Evolutionary conservation across 1,140 invertebrate genomes (phyloP), one percentile per base, ranked within the genome.

Genomic region (Drosophila busckii): DNA sequence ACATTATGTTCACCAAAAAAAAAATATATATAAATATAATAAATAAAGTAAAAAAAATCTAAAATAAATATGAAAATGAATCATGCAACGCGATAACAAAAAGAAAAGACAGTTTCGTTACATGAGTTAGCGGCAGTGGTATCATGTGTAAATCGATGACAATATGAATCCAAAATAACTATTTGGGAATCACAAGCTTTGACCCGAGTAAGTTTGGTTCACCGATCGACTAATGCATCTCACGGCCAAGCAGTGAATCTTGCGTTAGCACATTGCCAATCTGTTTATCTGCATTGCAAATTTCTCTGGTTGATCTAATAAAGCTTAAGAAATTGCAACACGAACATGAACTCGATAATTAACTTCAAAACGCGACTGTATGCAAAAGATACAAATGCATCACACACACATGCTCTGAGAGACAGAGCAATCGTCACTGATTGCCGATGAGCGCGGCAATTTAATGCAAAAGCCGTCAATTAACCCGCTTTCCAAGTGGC

Each of bases 391-490:
- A 48, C 65, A 68, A 50, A 31, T 32, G 37, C 28, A 34, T n/a
- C 40, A 42, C 13, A 25, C 44, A 56, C 32, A 52, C 12, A 10
- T 28, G 23, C 12, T 6, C n/a, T 2, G 10, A 3, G 8, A 10
- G 22, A 4, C n/a, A 8, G 5, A n/a, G 29, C 20, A 10, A 12
- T 45, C 45, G 15, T 9, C 48, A 59, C 44, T 75, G 70, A 75
- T 76, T 76, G 70, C 56, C 65, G 60, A n/a, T n/a, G n/a, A 67
- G 71, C 64, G 67, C 56, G 64, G 75, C 75, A 80, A 80, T 83
- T 80, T 80, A 83, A 80, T 83, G 75, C 76, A 83, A 80, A 82
- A 78, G 75, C 75, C 75, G 82, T 83, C 75, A 80, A 80, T 80
- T 80, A 80, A 80, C 75, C 75, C 55, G 75, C 75, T 82, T 80